Evolutionary conservation across 2,113 vertebrate genomes (phyloP), one percentile per base, ranked within the genome.

Genomic region (Oreochromis niloticus): DNA sequence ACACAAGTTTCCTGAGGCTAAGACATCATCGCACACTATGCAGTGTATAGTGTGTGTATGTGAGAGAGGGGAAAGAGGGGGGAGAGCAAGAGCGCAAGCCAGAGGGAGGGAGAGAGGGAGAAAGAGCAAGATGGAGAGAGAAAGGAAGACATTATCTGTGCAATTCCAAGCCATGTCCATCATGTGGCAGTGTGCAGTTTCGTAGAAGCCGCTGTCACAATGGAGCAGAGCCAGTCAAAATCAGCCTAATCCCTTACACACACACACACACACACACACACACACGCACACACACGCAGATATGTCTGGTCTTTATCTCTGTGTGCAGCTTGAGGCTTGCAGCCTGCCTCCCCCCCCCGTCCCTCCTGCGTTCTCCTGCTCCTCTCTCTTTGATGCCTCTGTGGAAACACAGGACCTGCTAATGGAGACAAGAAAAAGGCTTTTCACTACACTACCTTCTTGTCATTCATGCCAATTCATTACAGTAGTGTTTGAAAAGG

Each of bases 301-400:
- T 82, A 90, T 91, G 94, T 95, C 93, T 95, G 94, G 90, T 92
- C 94, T 95, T 96, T 96, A 96, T 97, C 96, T 94, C 95, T 90
- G 86, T 75, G 86, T 94, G 95, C 96, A 96, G 95, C 96, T 97
- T 96, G 95, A 91, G 93, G 95, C 94, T 94, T 92, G 92, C 93
- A 89, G 91, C 88, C 83, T 57, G 56, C 88, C 83, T 30, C 81
- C 93, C 82, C 84, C 84, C 90, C 84, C 80, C 2, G 41, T 73
- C 41, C 41, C 68, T 27, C 68, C 81, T 50, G 73, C 87, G n/a
- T 93, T 89, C 84, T 92, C 88, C 87, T 82, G 89, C 92, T 89
- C 83, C 90, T 87, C 84, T 92, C 93, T 85, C 92, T 95, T 94
- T 95, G 92, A 94, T 93, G 93, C 90, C 78, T 85, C 92, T 81